Evolutionary conservation across 2,888 invertebrate species (phyloP).

Genomic region (Diplolepis rosae): DNA sequence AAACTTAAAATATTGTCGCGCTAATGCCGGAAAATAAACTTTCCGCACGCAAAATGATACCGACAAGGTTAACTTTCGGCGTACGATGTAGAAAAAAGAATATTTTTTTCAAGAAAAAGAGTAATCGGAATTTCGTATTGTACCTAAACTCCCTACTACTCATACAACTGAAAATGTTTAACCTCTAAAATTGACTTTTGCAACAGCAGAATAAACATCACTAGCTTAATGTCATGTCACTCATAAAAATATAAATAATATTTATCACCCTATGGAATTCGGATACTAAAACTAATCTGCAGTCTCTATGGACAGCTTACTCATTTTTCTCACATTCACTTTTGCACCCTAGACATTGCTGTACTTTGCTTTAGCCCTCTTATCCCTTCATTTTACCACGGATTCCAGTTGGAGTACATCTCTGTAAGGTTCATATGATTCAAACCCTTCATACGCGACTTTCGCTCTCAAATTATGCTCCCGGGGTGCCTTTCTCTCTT

Average conservation of each 20-base stretch:
- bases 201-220: too few species aligned
- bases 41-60: too few species aligned
- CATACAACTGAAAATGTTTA: too few species aligned
- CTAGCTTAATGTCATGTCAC: too few species aligned
- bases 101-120: too few species aligned
- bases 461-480: conserved; percentile 1
- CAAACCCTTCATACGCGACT: conserved; percentile 15
- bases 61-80: too few species aligned
- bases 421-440: conserved; percentile 20
- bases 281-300: not conserved
- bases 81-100: too few species aligned
- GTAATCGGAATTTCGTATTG: too few species aligned
- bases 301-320: not conserved
- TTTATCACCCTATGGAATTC: not conserved
- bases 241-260: not conserved
- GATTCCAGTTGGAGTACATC: not conserved
- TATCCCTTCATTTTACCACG: conserved; percentile 1
- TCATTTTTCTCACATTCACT: not conserved
- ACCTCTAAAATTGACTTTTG: too few species aligned
- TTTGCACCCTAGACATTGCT: not conserved
- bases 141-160: too few species aligned
- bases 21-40: too few species aligned
- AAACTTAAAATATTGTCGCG: too few species aligned
- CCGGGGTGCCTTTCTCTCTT: not conserved
- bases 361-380: not conserved